These are phyloP conservation scores for Sarcophaga rosellei DNA, from an alignment of 2,888 invertebrate species.

Conservation along the genomic window DNA sequence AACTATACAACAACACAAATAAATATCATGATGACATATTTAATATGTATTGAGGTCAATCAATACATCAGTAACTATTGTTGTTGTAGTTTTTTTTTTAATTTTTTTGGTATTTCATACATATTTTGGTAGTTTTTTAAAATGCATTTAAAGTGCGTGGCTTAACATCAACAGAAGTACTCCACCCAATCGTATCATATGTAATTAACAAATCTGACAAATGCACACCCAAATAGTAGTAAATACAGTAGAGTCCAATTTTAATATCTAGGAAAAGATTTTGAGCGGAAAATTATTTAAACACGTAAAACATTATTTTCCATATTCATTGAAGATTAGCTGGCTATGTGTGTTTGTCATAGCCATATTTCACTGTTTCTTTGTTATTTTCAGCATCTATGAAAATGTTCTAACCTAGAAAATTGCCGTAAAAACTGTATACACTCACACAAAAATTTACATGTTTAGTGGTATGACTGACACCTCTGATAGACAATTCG, in stretches of 20 bases:
- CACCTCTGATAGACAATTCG: background rate
- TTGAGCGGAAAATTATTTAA: background rate
- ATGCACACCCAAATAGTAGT: too few relatives aligned
- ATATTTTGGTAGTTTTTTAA: background rate
- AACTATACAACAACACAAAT: too few relatives aligned
- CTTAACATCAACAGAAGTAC: constrained; percentile 17
- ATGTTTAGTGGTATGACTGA: background rate
- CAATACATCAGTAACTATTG: constrained; percentile 34
- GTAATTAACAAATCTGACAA: background rate
- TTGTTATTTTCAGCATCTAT: too few relatives aligned
- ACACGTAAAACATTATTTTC: too few relatives aligned
- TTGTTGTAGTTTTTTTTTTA: constrained; percentile 12
- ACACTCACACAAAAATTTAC: background rate
- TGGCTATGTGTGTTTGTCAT: too few relatives aligned
- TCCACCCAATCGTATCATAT: background rate
- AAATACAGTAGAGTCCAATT: too few relatives aligned
- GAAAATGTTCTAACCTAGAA: background rate
- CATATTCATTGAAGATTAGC: too few relatives aligned
- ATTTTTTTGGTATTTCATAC: constrained; percentile 20
- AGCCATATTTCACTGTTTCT: too few relatives aligned
- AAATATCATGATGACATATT: constrained; percentile 29
- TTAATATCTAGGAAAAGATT: background rate
- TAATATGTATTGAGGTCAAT: constrained; percentile 63
- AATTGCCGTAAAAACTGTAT: background rate
- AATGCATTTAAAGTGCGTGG: constrained; percentile 40